Conservation (phyloP, 2,888 invertebrate species). For the Danaus chrysippus region DNA sequence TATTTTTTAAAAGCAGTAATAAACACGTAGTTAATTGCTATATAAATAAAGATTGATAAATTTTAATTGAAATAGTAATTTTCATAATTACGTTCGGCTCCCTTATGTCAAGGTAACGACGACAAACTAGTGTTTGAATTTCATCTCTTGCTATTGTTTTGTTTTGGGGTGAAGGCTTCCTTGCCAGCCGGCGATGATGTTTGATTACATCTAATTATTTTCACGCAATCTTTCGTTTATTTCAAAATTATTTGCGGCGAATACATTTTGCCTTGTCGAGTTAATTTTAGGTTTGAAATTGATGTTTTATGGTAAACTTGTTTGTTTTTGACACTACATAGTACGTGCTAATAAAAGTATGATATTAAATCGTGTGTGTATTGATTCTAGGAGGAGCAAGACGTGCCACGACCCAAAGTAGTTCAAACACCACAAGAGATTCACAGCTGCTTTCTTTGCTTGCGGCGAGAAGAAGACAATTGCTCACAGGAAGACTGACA, state of each 20-base stretch:
- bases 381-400: constrained; percentile 58
- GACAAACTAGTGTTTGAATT: constrained; percentile 25
- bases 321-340: background rate
- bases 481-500: constrained; percentile 76
- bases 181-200: constrained; percentile 25
- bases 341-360: background rate
- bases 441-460: constrained; percentile 79
- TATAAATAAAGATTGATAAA: background rate
- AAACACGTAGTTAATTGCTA: background rate
- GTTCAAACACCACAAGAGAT: constrained; percentile 71
- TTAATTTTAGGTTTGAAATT: constrained; percentile 16
- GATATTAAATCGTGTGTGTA: background rate
- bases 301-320: background rate
- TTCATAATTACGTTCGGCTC: constrained; percentile 9
- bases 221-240: constrained; percentile 51
- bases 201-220: constrained; percentile 54
- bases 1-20: too few species aligned
- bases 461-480: constrained; percentile 80
- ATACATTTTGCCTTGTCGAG: constrained; percentile 24
- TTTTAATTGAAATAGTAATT: constrained; percentile 5
- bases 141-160: constrained; percentile 30
- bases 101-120: constrained; percentile 22
- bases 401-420: constrained; percentile 58
- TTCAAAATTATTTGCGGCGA: constrained; percentile 29
- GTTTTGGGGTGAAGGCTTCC: constrained; percentile 54